Evolutionary conservation across 2,797 vertebrate species (phyloP), one percentile per base, ranked within the genome.

Genomic region (Urocyon cinereoargenteus): DNA sequence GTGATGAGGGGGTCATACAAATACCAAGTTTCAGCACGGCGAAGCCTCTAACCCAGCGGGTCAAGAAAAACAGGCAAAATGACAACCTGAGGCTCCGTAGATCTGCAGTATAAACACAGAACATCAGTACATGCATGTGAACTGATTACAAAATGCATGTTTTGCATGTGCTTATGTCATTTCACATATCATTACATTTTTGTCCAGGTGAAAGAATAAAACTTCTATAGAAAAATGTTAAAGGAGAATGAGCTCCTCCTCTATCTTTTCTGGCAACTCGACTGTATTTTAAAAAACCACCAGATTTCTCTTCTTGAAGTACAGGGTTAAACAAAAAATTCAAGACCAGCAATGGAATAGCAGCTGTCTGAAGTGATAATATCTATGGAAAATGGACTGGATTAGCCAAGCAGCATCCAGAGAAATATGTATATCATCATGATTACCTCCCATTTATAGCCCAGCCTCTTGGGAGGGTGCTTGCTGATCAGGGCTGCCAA

Each of bases 401-500:
- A 85, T 94, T 0, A 66, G 96, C 81, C 96, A 55, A 91, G 90
- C 51, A 86, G 49, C 26, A 95, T 66, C 83, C 84, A 61, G 53
- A 79, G 31, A 95, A 90, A 72, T 0, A 0, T 24, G 68, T 91
- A 57, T 88, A 84, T 28, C 86, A 21, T 70, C 31, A 6, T 59
- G 68, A 97, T 86, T 94, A 28, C 84, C 86, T 94, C 62, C 5
- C 0, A 2, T 45, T 70, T 14, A 62, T 83, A 53, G 6, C 26
- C 45, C 49, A 57, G 61, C 89, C 87, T n/a, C 3, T 86, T 0
- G 62, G 82, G 87, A 97, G 40, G 49, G 75, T 40, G 75, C 64
- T 91, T 40, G 75, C 64, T 91, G 78, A 96, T 92, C 92, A 79
- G 82, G n/a, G 83, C 86, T 86, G 90, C 96, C 95, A 96, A 73